Evolutionary conservation across 2,113 vertebrate genomes (phyloP).

Genomic region (Hystrix cristata): DNA sequence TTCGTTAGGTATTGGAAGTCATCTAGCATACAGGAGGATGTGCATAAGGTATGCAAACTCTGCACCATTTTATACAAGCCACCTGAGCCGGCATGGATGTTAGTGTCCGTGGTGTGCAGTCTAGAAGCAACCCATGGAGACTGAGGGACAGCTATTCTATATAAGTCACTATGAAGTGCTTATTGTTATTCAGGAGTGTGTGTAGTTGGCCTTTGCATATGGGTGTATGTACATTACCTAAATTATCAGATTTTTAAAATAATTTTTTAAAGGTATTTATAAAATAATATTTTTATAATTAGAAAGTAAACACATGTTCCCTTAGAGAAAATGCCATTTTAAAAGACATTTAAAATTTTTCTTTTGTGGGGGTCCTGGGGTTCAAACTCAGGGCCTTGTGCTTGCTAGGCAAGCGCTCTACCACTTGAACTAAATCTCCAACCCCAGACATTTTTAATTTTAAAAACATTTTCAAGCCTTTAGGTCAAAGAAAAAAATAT

Average conservation of each 20-base stretch:
- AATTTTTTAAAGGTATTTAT: not conserved
- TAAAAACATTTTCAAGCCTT: not conserved
- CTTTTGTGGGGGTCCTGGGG: too few species aligned
- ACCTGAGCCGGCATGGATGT: not conserved
- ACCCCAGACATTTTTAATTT: too few species aligned
- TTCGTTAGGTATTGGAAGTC: not conserved
- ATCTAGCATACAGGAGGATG: too few species aligned
- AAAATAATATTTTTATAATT: conserved; percentile 27
- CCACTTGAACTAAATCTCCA: too few species aligned
- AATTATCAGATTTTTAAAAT: conserved; percentile 6
- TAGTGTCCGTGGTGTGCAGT: not conserved
- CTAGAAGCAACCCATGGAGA: not conserved
- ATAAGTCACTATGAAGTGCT: conserved; percentile 7
- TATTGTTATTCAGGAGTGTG: not conserved
- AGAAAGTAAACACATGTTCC: not conserved
- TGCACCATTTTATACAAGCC: not conserved
- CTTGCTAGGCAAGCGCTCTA: too few species aligned
- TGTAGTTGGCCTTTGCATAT: not conserved
- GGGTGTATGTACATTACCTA: not conserved
- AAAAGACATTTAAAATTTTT: not conserved
- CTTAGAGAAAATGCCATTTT: conserved; percentile 53
- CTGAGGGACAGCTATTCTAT: not conserved
- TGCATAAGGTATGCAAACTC: not conserved
- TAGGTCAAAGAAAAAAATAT: conserved; percentile 32
- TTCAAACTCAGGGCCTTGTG: too few species aligned